phyloP scores from a whole-genome alignment of 2,888 invertebrate species.

The Stegophylla sp. region DNA sequence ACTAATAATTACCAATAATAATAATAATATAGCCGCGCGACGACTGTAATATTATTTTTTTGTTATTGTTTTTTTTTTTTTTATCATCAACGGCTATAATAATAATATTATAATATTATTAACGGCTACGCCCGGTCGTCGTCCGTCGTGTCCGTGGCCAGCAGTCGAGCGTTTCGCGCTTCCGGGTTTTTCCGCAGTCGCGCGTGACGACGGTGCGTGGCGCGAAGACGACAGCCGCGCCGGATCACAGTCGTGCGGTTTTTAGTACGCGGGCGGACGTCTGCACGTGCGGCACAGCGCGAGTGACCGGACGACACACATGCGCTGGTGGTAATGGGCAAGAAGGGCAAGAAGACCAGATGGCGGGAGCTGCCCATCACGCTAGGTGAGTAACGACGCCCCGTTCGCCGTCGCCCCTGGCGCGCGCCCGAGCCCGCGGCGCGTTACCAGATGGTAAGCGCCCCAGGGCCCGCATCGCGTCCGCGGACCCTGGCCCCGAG shows the following conservation, averaged over 20 bases:
- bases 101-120: too few relatives aligned
- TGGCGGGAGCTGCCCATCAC: conserved; percentile 72
- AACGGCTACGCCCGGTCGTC: not conserved
- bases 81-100: too few relatives aligned
- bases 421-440: not conserved
- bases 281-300: too few relatives aligned
- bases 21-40: too few relatives aligned
- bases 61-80: too few relatives aligned
- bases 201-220: not conserved
- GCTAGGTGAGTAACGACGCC: conserved; percentile 62
- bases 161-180: not conserved
- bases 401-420: not conserved
- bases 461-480: not conserved
- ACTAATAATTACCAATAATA: too few relatives aligned
- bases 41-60: too few relatives aligned
- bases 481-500: too few relatives aligned
- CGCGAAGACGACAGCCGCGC: too few relatives aligned
- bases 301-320: too few relatives aligned
- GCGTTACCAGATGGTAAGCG: conserved; percentile 33
- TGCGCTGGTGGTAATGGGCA: conserved; percentile 67
- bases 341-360: conserved; percentile 71
- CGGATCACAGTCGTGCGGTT: too few relatives aligned
- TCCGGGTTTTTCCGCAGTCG: not conserved
- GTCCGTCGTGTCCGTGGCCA: not conserved
- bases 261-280: too few relatives aligned